Conservation (phyloP, 2,888 invertebrate genomes). For the Calliphora vomitoria region DNA sequence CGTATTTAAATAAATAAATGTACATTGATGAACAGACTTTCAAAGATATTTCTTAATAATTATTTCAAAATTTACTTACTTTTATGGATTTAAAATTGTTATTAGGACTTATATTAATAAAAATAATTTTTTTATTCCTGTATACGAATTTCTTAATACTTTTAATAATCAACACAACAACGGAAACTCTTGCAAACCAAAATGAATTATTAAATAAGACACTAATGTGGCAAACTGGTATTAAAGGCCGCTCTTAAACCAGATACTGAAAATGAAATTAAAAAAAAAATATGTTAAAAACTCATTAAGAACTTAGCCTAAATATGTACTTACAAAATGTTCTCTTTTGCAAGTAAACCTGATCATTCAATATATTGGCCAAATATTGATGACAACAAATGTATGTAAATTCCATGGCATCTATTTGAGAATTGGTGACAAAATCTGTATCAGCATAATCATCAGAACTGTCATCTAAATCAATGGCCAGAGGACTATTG, state of each 20-base stretch:
- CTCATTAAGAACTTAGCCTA: not conserved
- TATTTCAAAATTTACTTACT: not conserved
- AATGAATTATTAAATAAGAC: not conserved
- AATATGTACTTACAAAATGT: conserved; percentile 78
- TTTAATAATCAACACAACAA: conserved; percentile 18
- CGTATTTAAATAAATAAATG: not conserved
- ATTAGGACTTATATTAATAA: not conserved
- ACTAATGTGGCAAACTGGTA: conserved; percentile 80
- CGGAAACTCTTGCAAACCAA: not conserved
- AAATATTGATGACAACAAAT: conserved; percentile 83
- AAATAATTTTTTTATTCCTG: conserved; percentile 20
- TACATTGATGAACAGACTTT: not conserved
- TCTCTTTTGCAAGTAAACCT: conserved; percentile 80
- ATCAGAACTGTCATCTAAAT: conserved; percentile 71
- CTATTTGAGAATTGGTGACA: conserved; percentile 79
- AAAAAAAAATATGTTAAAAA: not conserved
- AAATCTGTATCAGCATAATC: conserved; percentile 74
- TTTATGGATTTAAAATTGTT: not conserved
- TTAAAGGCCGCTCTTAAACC: conserved; percentile 81
- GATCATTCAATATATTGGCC: conserved; percentile 79
- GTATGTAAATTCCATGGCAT: conserved; percentile 82
- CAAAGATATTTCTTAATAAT: too few relatives aligned
- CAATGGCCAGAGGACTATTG: conserved; percentile 71
- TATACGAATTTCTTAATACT: conserved; percentile 43
- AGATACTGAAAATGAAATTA: conserved; percentile 78